Evolutionary conservation across 2,888 invertebrate genomes (phyloP), one percentile per base, ranked within the genome.

Genomic region (Hyposoter dolosus): DNA sequence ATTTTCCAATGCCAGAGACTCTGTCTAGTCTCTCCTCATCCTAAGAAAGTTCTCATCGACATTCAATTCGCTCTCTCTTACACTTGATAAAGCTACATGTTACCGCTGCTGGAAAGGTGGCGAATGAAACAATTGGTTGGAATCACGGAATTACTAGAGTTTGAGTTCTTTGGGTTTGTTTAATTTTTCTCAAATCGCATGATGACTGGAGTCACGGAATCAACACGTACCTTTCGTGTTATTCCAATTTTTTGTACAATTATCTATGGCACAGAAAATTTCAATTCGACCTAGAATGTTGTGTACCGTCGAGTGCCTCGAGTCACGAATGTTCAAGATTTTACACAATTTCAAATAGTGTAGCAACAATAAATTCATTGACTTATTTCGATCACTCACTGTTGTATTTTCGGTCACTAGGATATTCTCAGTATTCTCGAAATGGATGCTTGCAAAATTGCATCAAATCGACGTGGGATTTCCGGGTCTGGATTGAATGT

Each of bases 1-100:
- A 80, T 47, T 60, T 66, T 75, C 68, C 76, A 84, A 71, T 75
- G 75, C 63, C 74, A 53, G 47, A 53, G 63, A 45, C 63, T 60
- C 77, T 43, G 76, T 71, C 40, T 35, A 40, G 65, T 9, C 56
- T 68, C 40, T 23, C 23, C 35, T 43, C 60, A 60, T 74, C 68
- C 76, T 47, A 68, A 47, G 32, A 76, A 75, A 60, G 69, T 75
- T 45, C 50, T 76, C 65, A 19, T 75, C 45, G 65, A 47, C 32
- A 72, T 72, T 35, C 47, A 40, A 23, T 68, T 28, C 69, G 69
- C 35, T 60, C 60, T 69, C 47, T 69, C 47, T 28, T 32, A 45
- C 17, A 66, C 40, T 40, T 66, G 35, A 40, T 40, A n/a, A n/a
- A 17, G 28, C 63, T 28, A n/a, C 35, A 12, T 40, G n/a, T 40